These are phyloP conservation scores for Copidosoma aretas DNA, from an alignment of 2,888 invertebrate genomes.

Conservation along the genomic window DNA sequence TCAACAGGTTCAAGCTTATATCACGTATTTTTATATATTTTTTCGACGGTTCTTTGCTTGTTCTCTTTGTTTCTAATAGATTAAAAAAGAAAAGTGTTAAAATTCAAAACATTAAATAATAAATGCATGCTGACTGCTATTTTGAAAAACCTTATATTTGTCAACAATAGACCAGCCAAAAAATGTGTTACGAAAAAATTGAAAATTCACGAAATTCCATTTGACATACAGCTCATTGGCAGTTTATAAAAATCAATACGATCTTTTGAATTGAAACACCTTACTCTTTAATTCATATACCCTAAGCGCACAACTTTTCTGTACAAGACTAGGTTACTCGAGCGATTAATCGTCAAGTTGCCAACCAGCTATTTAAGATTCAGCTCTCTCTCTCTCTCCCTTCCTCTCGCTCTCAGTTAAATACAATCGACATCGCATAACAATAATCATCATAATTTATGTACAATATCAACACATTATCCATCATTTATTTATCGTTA, in stretches of 20 bases:
- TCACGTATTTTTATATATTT: slow-evolving; percentile 16
- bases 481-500: slow-evolving; percentile 22
- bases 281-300: slow-evolving; percentile 42
- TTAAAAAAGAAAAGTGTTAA: neutral
- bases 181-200: too few relatives aligned
- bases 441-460: slow-evolving; percentile 59
- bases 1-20: slow-evolving; percentile 32
- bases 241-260: too few relatives aligned
- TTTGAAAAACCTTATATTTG: too few relatives aligned
- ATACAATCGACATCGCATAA: slow-evolving; percentile 48
- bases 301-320: slow-evolving; percentile 55
- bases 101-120: neutral
- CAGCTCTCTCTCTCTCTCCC: slow-evolving; percentile 7
- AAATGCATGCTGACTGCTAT: too few relatives aligned
- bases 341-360: slow-evolving; percentile 46
- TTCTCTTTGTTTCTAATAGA: slow-evolving; percentile 16
- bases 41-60: slow-evolving; percentile 10
- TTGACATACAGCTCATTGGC: too few relatives aligned
- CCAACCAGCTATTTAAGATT: slow-evolving; percentile 35
- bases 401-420: slow-evolving; percentile 39
- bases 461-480: slow-evolving; percentile 61
- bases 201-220: too few relatives aligned
- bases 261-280: slow-evolving; percentile 12
- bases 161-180: too few relatives aligned
- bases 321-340: slow-evolving; percentile 62